Conservation (phyloP, 1,140 invertebrate species). For the Bemisia tabaci region DNA sequence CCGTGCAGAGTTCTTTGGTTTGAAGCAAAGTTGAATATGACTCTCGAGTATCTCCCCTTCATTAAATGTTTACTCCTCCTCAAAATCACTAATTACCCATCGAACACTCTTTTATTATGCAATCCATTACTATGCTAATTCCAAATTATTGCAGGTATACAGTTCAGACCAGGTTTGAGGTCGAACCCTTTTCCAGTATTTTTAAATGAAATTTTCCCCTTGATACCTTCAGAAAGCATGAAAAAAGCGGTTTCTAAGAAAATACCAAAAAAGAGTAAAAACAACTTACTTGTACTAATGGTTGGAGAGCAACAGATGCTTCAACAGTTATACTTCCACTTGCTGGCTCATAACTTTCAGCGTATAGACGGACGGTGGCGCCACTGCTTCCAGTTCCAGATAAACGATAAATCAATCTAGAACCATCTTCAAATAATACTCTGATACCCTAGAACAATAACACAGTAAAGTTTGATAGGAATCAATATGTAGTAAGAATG, state of each 20-base stretch:
- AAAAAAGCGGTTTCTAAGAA: neutral
- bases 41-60: no score
- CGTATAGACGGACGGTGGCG: conserved; percentile 88
- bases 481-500: no score
- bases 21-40: no score
- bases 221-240: neutral
- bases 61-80: no score
- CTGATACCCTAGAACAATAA: conserved; percentile 62
- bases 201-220: neutral
- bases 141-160: no score
- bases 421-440: conserved; percentile 86
- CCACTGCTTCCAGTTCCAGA: conserved; percentile 96
- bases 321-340: conserved; percentile 45
- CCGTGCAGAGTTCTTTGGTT: no score
- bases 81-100: no score
- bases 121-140: no score
- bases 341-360: conserved; percentile 74
- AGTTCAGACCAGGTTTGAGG: no score
- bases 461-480: no score
- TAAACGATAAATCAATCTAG: conserved; percentile 80
- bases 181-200: no score
- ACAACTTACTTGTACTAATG: conserved; percentile 53
- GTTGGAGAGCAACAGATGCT: conserved; percentile 72
- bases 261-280: neutral
- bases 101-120: no score